Conservation (phyloP, 2,113 vertebrate genomes). For the Clupea harengus region DNA sequence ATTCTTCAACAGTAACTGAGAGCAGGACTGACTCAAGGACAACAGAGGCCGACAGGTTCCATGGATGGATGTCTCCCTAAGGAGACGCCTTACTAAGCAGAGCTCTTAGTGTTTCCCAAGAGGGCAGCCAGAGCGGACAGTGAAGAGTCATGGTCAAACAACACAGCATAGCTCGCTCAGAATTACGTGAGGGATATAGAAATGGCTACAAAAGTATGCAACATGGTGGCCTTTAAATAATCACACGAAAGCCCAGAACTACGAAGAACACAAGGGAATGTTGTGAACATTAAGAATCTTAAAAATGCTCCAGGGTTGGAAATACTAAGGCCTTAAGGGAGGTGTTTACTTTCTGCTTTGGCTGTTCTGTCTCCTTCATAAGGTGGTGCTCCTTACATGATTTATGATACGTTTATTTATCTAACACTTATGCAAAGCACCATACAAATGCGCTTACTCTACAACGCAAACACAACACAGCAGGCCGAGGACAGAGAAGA, state of each 20-base stretch:
- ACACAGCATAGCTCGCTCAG: too few relatives aligned
- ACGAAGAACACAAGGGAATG: too few relatives aligned
- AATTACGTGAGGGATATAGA: not conserved
- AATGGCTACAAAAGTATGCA: not conserved
- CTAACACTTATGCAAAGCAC: not conserved
- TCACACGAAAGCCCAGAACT: not conserved
- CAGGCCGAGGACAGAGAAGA: not conserved
- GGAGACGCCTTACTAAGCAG: not conserved
- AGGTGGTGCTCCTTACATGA: not conserved
- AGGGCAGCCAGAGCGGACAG: not conserved
- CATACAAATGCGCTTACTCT: not conserved
- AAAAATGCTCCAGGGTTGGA: not conserved
- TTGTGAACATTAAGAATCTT: too few relatives aligned
- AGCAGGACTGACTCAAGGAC: not conserved
- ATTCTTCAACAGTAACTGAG: not conserved
- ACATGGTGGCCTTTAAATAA: not conserved
- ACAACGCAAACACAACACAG: not conserved
- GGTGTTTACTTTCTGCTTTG: not conserved
- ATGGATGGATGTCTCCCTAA: not conserved
- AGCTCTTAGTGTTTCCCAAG: not conserved
- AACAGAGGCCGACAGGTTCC: not conserved
- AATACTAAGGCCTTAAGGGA: not conserved
- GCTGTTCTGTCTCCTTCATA: not conserved
- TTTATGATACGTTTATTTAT: not conserved
- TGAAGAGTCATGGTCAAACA: too few relatives aligned